Conservation (phyloP, 2,113 vertebrate genomes). For the Brachyistius frenatus region DNA sequence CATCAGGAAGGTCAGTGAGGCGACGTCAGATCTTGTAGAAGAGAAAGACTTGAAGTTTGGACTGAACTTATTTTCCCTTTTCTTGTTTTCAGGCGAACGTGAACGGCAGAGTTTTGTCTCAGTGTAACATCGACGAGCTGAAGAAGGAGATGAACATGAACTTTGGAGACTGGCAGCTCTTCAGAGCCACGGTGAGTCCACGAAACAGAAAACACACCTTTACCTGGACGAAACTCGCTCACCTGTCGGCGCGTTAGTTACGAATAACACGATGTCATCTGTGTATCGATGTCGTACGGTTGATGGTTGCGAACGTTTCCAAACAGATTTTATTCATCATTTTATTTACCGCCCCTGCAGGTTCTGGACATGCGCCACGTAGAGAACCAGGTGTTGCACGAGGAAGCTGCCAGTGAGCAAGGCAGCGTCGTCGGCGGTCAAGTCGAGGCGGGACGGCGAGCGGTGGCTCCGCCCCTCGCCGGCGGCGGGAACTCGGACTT, state of each 20-base stretch:
- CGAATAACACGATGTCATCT: too few relatives aligned
- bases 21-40: neutral
- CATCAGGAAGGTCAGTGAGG: slow-evolving; percentile 88
- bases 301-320: too few relatives aligned
- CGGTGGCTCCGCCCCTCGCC: slow-evolving; percentile 63
- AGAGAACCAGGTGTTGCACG: slow-evolving; percentile 89
- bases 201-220: neutral
- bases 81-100: slow-evolving; percentile 90
- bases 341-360: slow-evolving; percentile 69
- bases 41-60: too few relatives aligned
- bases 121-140: slow-evolving; percentile 97
- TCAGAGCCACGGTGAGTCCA: slow-evolving; percentile 90
- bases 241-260: too few relatives aligned
- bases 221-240: too few relatives aligned
- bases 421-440: slow-evolving; percentile 64
- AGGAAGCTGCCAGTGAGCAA: slow-evolving; percentile 86
- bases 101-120: slow-evolving; percentile 94
- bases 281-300: too few relatives aligned
- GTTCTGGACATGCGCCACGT: slow-evolving; percentile 92
- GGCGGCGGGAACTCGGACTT: slow-evolving; percentile 83
- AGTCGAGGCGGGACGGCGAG: slow-evolving; percentile 79
- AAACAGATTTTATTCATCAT: too few relatives aligned
- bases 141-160: slow-evolving; percentile 99
- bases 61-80: neutral
- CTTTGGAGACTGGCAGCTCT: slow-evolving; percentile 99